A percentile compares a stretch with the other conserved stretches of the same genome.
Evolutionary conservation across 1,140 invertebrate genomes (phyloP).

Genomic region (Hylaeus anthracinus): DNA sequence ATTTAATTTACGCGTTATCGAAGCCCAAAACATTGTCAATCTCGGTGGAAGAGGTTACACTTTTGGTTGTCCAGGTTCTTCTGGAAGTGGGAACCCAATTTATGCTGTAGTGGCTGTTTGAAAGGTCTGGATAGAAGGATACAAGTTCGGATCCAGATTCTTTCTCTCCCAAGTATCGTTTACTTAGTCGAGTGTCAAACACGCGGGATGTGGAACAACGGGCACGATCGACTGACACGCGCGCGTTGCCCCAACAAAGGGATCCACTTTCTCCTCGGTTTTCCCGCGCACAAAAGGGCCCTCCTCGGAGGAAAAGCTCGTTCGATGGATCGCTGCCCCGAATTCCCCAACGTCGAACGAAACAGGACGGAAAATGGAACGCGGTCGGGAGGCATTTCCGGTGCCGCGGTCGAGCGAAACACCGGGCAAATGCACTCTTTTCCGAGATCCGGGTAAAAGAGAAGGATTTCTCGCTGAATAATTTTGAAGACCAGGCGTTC

Average conservation of each 20-base stretch:
- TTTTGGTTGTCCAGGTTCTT: too few relatives aligned
- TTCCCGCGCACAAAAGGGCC: not conserved
- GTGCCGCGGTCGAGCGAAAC: not conserved
- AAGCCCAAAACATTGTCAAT: too few relatives aligned
- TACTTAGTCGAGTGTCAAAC: conserved; percentile 14
- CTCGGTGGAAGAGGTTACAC: too few relatives aligned
- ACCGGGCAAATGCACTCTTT: not conserved
- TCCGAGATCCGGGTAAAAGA: not conserved
- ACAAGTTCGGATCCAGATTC: not conserved
- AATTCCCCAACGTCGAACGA: not conserved
- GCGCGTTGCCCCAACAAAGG: not conserved
- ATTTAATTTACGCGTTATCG: too few relatives aligned
- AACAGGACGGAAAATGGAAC: conserved; percentile 28
- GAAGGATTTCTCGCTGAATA: not conserved
- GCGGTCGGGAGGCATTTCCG: conserved; percentile 11
- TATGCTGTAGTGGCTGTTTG: too few relatives aligned
- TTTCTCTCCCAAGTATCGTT: not conserved
- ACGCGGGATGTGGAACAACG: not conserved
- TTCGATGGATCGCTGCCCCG: conserved; percentile 18
- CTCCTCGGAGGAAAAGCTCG: conserved; percentile 6
- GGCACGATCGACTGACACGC: not conserved
- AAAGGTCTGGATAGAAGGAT: not conserved
- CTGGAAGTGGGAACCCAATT: too few relatives aligned
- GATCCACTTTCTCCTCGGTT: conserved; percentile 20
- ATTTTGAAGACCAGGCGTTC: not conserved